Conservation (phyloP, 2,888 invertebrate genomes). For the Coremacera marginata region DNA sequence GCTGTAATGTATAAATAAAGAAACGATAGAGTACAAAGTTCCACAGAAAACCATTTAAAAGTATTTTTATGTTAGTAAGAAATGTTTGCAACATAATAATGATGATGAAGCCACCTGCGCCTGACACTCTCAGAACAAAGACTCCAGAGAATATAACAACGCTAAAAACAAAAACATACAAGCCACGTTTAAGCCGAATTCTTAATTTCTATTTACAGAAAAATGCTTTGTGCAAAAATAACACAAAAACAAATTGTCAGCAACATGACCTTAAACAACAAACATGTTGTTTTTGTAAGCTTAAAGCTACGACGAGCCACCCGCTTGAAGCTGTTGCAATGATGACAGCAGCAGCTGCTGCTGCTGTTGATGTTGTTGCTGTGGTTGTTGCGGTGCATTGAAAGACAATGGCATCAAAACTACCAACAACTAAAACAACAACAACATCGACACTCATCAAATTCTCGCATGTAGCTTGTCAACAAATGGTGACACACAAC, state of each 20-base stretch:
- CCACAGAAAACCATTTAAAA: too few relatives aligned
- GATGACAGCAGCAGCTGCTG: conserved; percentile 22
- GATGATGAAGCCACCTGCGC: too few relatives aligned
- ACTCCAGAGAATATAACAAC: too few relatives aligned
- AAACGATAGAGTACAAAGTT: too few relatives aligned
- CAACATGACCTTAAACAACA: conserved; percentile 16
- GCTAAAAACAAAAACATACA: too few relatives aligned
- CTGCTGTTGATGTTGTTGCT: conserved; percentile 36
- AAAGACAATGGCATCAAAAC: not conserved
- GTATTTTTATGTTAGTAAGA: too few relatives aligned
- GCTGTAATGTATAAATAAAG: too few relatives aligned
- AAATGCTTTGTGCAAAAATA: conserved; percentile 1
- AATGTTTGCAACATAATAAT: too few relatives aligned
- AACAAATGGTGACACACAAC: conserved; percentile 62
- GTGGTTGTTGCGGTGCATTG: conserved; percentile 8
- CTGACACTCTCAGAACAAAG: too few relatives aligned
- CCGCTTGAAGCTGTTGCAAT: not conserved
- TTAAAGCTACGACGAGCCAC: too few relatives aligned
- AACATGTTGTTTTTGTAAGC: not conserved
- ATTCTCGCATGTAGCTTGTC: conserved; percentile 68
- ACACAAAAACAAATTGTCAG: not conserved
- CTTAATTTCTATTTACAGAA: too few relatives aligned
- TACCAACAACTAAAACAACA: not conserved
- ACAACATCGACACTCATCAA: conserved; percentile 62
- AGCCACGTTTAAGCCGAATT: too few relatives aligned